Base-by-base conservation (phyloP, 1,140 invertebrate species). In the Micrasema longulum region DNA sequence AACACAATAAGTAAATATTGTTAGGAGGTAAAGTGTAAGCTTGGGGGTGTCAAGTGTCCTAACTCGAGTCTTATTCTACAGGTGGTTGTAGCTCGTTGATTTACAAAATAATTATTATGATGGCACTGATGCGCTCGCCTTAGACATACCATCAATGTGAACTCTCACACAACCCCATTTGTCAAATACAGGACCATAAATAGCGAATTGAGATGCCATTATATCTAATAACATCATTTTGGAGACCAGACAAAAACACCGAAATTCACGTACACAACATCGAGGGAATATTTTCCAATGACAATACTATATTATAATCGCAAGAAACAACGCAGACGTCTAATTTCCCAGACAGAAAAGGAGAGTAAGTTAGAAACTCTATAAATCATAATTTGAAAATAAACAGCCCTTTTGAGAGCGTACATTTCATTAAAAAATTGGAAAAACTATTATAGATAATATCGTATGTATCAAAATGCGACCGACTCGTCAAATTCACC, bases 211-310 rank as follows among this genome's bases (percentile, higher is more conserved):
- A 60, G 14, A 23, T 38, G 36, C 41, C 36, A 18, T 11, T 12
- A 60, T 60, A 60, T 53, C 50, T 22, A 53, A 53, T 26, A 31
- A 53, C 10, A 31, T 41, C 55, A 64, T 41, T 47, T 36, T 38
- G 20, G 31, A 31, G 41, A 64, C 60, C 60, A 64, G 38, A 64
- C 60, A 47, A 43, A 43, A 45, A 64, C 47, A 68, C 50, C 18
- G 20, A 72, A 68, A 72, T 75, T 72, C 74, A 75, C 74, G 69
- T 55, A 69, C 65, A 75, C 74, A 70, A 75, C 74, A 75, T 69
- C 70, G 20, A 75, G 53, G 47, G 52, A 69, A 64, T 72, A 65
- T 72, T 67, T 68, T 48, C 64, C 62, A 67, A 71, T 72, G 64
- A 71, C 62, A 71, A 53, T 45, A 73, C 52, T 70, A 65, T 53